Percentiles rank a stretch among this genome's conserved stretches.
Conservation (phyloP, 2,113 vertebrate genomes). For the Nestor notabilis region DNA sequence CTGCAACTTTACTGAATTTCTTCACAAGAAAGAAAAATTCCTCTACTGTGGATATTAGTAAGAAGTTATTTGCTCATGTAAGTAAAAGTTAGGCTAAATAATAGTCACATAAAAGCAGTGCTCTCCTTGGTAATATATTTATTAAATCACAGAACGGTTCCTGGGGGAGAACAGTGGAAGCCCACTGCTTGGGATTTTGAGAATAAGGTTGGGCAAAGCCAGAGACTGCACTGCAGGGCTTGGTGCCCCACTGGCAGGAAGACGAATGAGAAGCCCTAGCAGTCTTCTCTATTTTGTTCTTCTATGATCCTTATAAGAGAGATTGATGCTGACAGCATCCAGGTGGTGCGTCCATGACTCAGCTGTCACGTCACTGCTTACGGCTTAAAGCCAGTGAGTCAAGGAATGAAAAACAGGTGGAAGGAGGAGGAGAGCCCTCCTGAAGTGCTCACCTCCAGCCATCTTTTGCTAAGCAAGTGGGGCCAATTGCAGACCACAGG, state of each 20-base stretch:
- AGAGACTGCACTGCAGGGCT: slow-evolving; percentile 21
- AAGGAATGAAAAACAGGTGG: slow-evolving; percentile 67
- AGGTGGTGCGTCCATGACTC: slow-evolving; percentile 65
- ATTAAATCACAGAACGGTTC: not conserved
- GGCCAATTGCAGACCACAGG: slow-evolving; percentile 16
- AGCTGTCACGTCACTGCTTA: slow-evolving; percentile 67
- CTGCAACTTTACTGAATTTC: not conserved
- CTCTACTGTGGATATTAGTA: not conserved
- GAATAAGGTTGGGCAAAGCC: not conserved
- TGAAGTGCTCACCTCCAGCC: slow-evolving; percentile 17
- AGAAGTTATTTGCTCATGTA: not conserved
- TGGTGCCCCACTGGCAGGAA: slow-evolving; percentile 28
- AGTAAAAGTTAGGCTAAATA: not conserved
- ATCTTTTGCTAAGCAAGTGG: not conserved
- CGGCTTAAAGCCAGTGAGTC: slow-evolving; percentile 54
- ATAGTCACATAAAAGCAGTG: rapidly evolving
- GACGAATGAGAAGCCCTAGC: slow-evolving; percentile 40
- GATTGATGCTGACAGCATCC: slow-evolving; percentile 71
- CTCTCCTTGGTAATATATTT: not conserved
- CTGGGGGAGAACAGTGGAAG: slow-evolving; percentile 3
- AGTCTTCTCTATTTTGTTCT: slow-evolving; percentile 54
- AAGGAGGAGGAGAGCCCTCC: slow-evolving; percentile 60
- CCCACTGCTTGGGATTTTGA: not conserved
- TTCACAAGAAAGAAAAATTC: not conserved
- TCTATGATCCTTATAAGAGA: slow-evolving; percentile 63